Percentiles rank a stretch among this genome's conserved stretches.
Evolutionary conservation across 2,888 invertebrate genomes (phyloP).

Genomic region (Automeris io): DNA sequence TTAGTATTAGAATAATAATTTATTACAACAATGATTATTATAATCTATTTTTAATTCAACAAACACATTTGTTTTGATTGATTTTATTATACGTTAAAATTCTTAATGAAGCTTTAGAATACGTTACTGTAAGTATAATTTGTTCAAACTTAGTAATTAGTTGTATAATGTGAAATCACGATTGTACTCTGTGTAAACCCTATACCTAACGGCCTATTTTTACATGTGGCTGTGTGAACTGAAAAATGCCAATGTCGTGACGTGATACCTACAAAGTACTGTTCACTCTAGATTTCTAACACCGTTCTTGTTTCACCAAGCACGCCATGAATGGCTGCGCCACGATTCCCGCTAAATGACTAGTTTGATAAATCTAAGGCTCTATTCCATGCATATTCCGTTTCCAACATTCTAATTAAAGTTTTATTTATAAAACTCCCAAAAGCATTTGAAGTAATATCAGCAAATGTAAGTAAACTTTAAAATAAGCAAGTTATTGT

Average conservation of each 20-base stretch:
- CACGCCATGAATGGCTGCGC: slow-evolving; percentile 17
- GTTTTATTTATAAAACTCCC: not conserved
- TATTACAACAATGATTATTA: too few relatives aligned
- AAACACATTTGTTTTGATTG: too few relatives aligned
- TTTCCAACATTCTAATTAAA: slow-evolving; percentile 15
- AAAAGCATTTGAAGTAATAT: too few relatives aligned
- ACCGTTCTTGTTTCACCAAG: slow-evolving; percentile 27
- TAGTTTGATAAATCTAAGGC: slow-evolving; percentile 22
- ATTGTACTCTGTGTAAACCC: slow-evolving; percentile 19
- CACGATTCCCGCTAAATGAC: slow-evolving; percentile 18
- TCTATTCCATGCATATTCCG: slow-evolving; percentile 20
- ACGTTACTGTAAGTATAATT: too few relatives aligned
- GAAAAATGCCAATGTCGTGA: slow-evolving; percentile 34
- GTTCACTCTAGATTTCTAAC: slow-evolving; percentile 16
- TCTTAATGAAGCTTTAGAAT: too few relatives aligned
- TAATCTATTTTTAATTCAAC: too few relatives aligned
- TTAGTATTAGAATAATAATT: too few relatives aligned
- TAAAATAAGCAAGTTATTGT: too few relatives aligned
- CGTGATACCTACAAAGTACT: slow-evolving; percentile 14
- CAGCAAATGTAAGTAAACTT: too few relatives aligned
- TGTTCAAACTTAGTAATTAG: too few relatives aligned
- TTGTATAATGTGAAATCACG: too few relatives aligned
- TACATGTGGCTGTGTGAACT: slow-evolving; percentile 46
- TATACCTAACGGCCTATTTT: slow-evolving; percentile 57
- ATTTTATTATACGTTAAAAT: too few relatives aligned